These are phyloP conservation scores for Pempheris klunzingeri DNA, from an alignment of 2,797 vertebrate genomes.

Conservation along the genomic window DNA sequence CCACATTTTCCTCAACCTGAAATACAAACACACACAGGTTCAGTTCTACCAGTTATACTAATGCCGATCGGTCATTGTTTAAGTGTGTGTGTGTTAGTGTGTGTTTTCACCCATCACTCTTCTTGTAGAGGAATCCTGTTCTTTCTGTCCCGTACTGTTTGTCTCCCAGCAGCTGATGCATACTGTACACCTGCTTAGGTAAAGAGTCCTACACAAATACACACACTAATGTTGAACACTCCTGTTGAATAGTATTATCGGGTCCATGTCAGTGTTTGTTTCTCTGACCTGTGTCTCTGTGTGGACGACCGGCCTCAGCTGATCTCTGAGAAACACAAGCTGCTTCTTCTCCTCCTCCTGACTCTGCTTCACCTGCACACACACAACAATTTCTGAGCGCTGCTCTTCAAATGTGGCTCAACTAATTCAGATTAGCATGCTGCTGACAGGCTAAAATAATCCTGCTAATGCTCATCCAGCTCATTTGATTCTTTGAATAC, in stretches of 20 bases:
- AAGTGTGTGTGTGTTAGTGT: not conserved
- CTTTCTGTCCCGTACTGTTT: slow-evolving; percentile 88
- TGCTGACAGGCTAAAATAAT: not conserved
- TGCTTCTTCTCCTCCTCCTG: slow-evolving; percentile 89
- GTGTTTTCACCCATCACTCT: slow-evolving; percentile 86
- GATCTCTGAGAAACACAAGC: slow-evolving; percentile 84
- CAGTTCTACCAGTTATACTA: not conserved
- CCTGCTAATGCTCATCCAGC: not conserved
- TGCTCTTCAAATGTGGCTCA: not conserved
- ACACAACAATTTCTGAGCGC: slow-evolving; percentile 35
- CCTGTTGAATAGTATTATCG: not conserved
- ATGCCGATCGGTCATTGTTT: not conserved
- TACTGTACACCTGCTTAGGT: slow-evolving; percentile 86
- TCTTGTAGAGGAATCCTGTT: slow-evolving; percentile 88
- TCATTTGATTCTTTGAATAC: not conserved
- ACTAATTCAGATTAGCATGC: not conserved
- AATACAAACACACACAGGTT: slow-evolving; percentile 38
- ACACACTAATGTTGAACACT: too few species aligned
- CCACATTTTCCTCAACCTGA: slow-evolving; percentile 88
- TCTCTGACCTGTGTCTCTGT: slow-evolving; percentile 71
- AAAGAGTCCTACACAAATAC: slow-evolving; percentile 80
- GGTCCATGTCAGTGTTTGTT: not conserved
- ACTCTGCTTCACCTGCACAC: slow-evolving; percentile 86
- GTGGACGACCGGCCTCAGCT: slow-evolving; percentile 79
- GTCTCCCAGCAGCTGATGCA: slow-evolving; percentile 91